Base-by-base conservation (phyloP, 2,797 vertebrate genomes). In the Podarcis siculus region DNA sequence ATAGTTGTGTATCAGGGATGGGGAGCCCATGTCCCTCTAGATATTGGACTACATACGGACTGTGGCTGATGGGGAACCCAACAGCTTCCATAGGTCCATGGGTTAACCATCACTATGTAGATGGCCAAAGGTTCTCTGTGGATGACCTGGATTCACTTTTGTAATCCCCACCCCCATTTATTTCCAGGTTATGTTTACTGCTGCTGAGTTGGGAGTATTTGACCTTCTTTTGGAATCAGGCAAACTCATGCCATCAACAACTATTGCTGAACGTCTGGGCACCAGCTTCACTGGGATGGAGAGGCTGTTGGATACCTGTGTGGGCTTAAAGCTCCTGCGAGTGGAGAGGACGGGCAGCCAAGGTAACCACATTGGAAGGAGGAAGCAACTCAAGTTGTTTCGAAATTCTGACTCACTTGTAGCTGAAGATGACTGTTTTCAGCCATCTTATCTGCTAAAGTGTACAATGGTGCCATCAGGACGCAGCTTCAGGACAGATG, bases 191-290 rank as follows among this genome's bases (percentile, higher is more conserved):
- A 94, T 99, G 83, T 99, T 99, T 83, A 95, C 98, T 1, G 97
- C 98, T 69, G 98, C 98, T 66, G 98, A 99, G 91, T 79, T 99
- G 88, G 98, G 98, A 0, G 97, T 99, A 67, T 99, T 98, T 83
- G 98, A 99, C 87, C 94, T 96, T 30, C 91, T 99, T 84, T 88
- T 96, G 67, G 91, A 94, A 49, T 95, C 97, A 37, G 92, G 92
- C 84, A 95, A 80, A 85, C 96, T 97, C 75, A 95, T 98, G 84
- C 96, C 96, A n/a, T 95, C 95, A 1, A 91, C 88, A 2, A 94
- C 95, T 5, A 93, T 99, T 85, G 96, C 98, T 21, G 67, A 91
- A 0, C 90, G 15, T 0, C 83, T 99, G 71, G 95, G 95, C 10
- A 92, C 96, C 79, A 98, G 96, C 87, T 35, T 92, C 87, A 96